Evolutionary conservation across 2,797 vertebrate genomes (phyloP).

Genomic region (Borostomias antarcticus): DNA sequence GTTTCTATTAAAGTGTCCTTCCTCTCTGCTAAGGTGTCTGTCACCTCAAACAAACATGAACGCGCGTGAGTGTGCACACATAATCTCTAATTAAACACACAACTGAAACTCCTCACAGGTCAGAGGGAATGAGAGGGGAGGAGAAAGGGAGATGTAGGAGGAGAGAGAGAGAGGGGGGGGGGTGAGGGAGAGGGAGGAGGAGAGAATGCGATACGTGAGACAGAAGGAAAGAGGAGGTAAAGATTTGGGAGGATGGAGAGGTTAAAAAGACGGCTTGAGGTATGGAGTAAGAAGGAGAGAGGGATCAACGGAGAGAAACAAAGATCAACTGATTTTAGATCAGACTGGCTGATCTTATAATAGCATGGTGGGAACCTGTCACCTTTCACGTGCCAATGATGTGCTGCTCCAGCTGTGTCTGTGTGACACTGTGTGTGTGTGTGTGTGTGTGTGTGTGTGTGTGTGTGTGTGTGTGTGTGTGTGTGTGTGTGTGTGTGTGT

Average conservation of each 20-base stretch:
- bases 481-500: no score
- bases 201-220: no score
- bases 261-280: neutral
- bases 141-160: constrained; percentile 44
- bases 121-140: constrained; percentile 30
- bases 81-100: constrained; percentile 10
- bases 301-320: neutral
- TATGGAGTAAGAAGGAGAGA: neutral
- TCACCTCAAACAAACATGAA: neutral
- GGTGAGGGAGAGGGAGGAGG: neutral
- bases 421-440: neutral
- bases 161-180: neutral
- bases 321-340: neutral
- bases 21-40: constrained; percentile 13
- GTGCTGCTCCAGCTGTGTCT: neutral
- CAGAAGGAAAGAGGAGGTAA: no score
- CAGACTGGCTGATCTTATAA: neutral
- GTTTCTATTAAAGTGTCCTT: constrained; percentile 8
- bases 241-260: neutral
- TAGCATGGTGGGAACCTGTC: neutral
- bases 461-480: no score
- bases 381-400: neutral
- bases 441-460: neutral
- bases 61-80: no score
- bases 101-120: no score